phyloP scores from a whole-genome alignment of 2,797 vertebrate genomes.

The Hippopotamyrus pictus region DNA sequence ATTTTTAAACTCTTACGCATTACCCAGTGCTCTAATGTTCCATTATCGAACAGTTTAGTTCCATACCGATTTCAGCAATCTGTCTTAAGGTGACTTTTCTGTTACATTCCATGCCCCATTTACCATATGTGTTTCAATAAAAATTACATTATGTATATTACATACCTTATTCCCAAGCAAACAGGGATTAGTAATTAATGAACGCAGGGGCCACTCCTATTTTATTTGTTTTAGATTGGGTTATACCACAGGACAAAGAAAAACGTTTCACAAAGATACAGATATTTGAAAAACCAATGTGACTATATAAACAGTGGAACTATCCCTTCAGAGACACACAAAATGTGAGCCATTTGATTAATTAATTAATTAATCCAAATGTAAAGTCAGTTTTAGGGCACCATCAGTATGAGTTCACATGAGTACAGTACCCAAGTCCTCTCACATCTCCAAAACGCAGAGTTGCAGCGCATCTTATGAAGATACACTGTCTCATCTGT shows the following conservation, averaged over 20 bases:
- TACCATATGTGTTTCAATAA: not conserved
- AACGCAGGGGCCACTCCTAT: not conserved
- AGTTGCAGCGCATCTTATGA: not conserved
- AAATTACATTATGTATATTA: not conserved
- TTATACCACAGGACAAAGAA: not conserved
- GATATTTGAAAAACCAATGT: not conserved
- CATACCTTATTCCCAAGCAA: not conserved
- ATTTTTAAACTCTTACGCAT: conserved; percentile 11
- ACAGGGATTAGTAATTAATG: not conserved
- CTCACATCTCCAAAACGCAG: not conserved
- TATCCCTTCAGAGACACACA: not conserved
- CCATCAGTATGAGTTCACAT: not conserved
- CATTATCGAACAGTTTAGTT: conserved; percentile 19
- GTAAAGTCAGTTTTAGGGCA: not conserved
- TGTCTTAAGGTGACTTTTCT: not conserved
- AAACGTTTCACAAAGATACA: not conserved
- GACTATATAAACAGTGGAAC: not conserved
- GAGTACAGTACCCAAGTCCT: not conserved
- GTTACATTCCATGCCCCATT: not conserved
- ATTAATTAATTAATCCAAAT: not conserved
- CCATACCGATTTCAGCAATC: conserved; percentile 24
- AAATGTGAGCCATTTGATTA: not conserved
- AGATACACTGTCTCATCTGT: not conserved
- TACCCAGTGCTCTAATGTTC: not conserved
- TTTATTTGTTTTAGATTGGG: not conserved